Base-by-base conservation (phyloP, 1,140 invertebrate genomes). In the Bombus turneri region DNA sequence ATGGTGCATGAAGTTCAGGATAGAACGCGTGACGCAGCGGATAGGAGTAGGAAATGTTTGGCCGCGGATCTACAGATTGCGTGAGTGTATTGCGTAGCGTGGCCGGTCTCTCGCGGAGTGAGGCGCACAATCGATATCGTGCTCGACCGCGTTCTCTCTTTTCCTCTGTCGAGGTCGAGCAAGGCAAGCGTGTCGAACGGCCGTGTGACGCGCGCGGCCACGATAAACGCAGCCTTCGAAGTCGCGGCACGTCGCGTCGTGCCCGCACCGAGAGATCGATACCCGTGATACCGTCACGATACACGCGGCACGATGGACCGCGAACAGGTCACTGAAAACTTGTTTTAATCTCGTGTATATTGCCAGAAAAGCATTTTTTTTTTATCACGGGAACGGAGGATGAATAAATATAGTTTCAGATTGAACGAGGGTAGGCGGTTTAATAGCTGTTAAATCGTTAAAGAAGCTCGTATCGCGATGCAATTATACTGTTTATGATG, bases 61-160 rank as follows among this genome's bases (percentile, higher is more conserved):
- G 34, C 57, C 68, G 68, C 57, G 68, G 83, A 80, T 85, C 68
- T 53, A 57, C 77, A 64, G 83, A 80, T 80, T 80, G 83, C 83
- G 77, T 85, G 83, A 84, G 83, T 84, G 72, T 84, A 84, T 84
- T 72, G 76, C 83, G 47, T 84, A 43, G 12, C n/a, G 28, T 57
- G 28, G 75, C 57, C 69, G 57, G 15, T 66, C 31, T 66, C 31
- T 8, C 57, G 59, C 72, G 59, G 15, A 31, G 31, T 37, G 83
- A 62, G 62, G 66, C 76, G 39, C 57, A 39, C 53, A 85, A 85
- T 85, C 83, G 83, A 85, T 85, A 85, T 73, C 83, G 68, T 64
- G 77, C 18, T 57, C 68, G 57, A 62, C 68, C 76, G 76, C 25
- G 66, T 62, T 34, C 31, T 57, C 43, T 31, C 73, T 53, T 25